Evolutionary conservation across 2,888 invertebrate species (phyloP).

Genomic region (Himalopsyche kuldschensis): DNA sequence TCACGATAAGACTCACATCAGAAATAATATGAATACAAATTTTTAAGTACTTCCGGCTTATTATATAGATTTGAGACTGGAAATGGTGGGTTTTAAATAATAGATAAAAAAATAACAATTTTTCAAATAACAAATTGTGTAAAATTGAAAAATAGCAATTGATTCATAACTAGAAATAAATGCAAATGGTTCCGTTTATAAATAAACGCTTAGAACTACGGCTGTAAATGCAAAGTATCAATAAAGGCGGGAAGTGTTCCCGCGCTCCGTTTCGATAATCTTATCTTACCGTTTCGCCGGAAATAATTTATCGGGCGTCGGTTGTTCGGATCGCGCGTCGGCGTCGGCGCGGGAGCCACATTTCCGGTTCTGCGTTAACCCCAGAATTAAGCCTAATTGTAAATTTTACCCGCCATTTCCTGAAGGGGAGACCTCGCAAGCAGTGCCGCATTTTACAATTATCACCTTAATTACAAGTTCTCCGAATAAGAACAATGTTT

Average conservation of each 20-base stretch:
- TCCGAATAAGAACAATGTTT: no score
- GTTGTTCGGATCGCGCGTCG: constrained; percentile 27
- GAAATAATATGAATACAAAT: no score
- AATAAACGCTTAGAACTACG: background rate
- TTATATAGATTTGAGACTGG: no score
- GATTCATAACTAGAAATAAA: background rate
- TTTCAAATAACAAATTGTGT: no score
- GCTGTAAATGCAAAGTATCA: background rate
- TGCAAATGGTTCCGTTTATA: background rate
- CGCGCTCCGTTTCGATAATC: constrained; percentile 23
- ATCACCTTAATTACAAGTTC: background rate
- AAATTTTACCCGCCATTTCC: constrained; percentile 39
- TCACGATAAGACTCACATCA: no score
- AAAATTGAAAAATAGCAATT: background rate
- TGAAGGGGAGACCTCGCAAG: constrained; percentile 6
- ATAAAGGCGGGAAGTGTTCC: background rate
- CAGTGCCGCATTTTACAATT: background rate
- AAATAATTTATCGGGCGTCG: constrained; percentile 32
- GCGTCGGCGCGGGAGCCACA: constrained; percentile 26
- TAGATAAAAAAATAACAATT: no score
- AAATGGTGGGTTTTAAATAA: no score
- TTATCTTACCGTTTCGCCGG: constrained; percentile 28
- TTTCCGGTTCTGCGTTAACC: constrained; percentile 20
- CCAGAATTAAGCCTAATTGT: constrained; percentile 39
- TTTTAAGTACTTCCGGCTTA: no score